Evolutionary conservation across 2,113 vertebrate genomes (phyloP), one percentile per base, ranked within the genome.

Genomic region (Setophaga petechia): DNA sequence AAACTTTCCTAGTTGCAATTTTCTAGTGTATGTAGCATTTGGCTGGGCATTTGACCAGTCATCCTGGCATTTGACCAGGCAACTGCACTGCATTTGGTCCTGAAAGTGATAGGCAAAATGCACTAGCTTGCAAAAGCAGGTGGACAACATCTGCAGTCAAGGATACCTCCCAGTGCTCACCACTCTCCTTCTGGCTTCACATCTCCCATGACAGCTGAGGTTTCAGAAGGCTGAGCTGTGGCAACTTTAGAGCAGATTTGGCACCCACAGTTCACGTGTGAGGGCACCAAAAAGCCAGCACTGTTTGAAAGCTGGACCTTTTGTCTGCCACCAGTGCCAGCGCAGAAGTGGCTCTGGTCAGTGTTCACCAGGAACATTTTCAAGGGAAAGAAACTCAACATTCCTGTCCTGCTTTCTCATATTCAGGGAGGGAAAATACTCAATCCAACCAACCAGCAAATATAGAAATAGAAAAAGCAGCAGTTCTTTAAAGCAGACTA

Each of bases 101-200:
- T 91, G 44, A 57, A 49, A 41, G 39, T n/a, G 66, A 82, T 41
- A 72, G 33, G 16, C 19, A 82, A 81, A 90, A 49, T 4, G 6
- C 7, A 11, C 14, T 4, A 5, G 16, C 16, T 62, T 58, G 59
- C 20, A 67, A 44, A 87, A 78, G 15, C 43, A 39, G 58, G 65
- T 47, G 59, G 59, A 49, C 0, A 0, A 62, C 0, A 0, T 37
- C 54, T 43, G 59, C 51, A 61, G n/a, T 4, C 4, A 8, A 27
- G 23, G 62, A 24, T 33, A 30, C 21, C 10, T 41, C 16, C 37
- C 15, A 12, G 33, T 3, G 11, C 84, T 68, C 57, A 35, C 24
- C 23, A 4, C 33, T 73, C 43, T 58, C 44, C 20, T 75, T 52
- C 83, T 66, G 84, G 20, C 15, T 59, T 94, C 81, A 63, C 51